Evolutionary conservation across 2,888 invertebrate species (phyloP).

Genomic region (Keiferia lycopersicella): DNA sequence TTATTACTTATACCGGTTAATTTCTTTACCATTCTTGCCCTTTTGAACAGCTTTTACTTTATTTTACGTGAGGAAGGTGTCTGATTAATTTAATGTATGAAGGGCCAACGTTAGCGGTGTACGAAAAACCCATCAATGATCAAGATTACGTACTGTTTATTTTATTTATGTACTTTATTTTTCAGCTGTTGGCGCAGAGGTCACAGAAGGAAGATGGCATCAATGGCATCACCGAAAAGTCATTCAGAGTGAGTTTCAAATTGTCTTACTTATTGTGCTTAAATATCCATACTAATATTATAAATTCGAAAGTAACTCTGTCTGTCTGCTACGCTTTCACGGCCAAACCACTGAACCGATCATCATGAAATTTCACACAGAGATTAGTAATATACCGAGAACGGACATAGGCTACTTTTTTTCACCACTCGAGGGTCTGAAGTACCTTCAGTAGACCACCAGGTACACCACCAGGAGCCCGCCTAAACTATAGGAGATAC

Average conservation of each 20-base stretch:
- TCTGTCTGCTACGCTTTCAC: too few relatives aligned
- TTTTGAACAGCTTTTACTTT: background rate
- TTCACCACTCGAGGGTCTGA: too few relatives aligned
- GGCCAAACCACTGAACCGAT: too few relatives aligned
- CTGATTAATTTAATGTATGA: background rate
- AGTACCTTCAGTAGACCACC: too few relatives aligned
- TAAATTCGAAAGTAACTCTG: too few relatives aligned
- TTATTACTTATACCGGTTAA: background rate
- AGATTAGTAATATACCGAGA: too few relatives aligned
- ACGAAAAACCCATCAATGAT: background rate
- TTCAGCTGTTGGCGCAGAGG: conserved; percentile 85
- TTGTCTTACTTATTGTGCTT: too few relatives aligned
- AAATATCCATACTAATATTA: too few relatives aligned
- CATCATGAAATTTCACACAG: too few relatives aligned
- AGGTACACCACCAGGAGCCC: too few relatives aligned
- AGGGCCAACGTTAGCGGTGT: background rate
- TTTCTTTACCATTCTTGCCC: background rate
- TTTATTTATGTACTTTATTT: conserved; percentile 44
- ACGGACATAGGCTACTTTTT: too few relatives aligned
- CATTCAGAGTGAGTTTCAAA: conserved; percentile 80
- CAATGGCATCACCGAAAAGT: conserved; percentile 85
- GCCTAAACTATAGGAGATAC: too few relatives aligned
- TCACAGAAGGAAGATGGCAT: conserved; percentile 86
- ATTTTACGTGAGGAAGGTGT: background rate
- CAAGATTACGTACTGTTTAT: background rate